Evolutionary conservation across 2,113 vertebrate genomes (phyloP).

Genomic region (Seriola quinqueradiata): DNA sequence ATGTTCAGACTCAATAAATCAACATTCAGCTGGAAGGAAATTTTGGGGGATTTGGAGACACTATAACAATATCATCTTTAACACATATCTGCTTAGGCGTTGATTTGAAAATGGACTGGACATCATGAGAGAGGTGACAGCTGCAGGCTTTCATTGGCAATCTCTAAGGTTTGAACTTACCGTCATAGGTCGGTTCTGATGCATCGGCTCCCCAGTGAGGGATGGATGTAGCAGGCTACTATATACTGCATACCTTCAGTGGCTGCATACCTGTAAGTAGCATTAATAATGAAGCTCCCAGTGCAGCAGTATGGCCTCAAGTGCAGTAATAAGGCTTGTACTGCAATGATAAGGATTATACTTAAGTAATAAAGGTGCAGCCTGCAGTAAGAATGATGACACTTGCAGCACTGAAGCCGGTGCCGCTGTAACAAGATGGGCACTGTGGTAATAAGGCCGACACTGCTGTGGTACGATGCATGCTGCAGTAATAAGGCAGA

Average conservation of each 20-base stretch:
- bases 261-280: not conserved
- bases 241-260: not conserved
- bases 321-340: constrained; percentile 29
- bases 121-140: not conserved
- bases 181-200: not conserved
- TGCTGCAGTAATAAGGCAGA: constrained; percentile 61
- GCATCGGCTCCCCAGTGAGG: not conserved
- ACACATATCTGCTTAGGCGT: not conserved
- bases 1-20: not conserved
- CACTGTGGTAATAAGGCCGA: constrained; percentile 29
- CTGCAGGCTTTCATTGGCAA: constrained; percentile 17
- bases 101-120: not conserved
- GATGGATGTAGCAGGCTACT: not conserved
- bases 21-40: no score
- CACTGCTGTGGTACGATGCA: constrained; percentile 21
- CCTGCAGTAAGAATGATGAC: constrained; percentile 64
- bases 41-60: not conserved
- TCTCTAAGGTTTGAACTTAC: not conserved
- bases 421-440: constrained; percentile 48
- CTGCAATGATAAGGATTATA: constrained; percentile 57
- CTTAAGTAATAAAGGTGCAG: constrained; percentile 55
- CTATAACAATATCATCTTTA: not conserved
- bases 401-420: constrained; percentile 36
- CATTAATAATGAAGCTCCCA: not conserved
- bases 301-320: constrained; percentile 23